phyloP scores from a whole-genome alignment of 2,888 invertebrate species.

The Xestobium rufovillosum region DNA sequence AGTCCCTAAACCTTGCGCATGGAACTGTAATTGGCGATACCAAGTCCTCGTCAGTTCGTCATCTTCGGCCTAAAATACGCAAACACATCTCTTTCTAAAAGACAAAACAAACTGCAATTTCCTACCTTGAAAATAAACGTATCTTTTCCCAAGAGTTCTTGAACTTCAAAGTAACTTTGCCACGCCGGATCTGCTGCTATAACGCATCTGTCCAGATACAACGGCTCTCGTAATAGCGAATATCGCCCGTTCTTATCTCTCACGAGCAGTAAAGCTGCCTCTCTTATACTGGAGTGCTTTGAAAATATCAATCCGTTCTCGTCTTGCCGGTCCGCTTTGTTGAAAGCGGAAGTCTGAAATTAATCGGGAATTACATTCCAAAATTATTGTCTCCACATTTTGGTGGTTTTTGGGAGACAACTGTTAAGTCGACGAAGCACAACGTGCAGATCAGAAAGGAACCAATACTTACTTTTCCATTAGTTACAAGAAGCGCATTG shows the following conservation, averaged over 20 bases:
- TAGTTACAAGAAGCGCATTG: conserved; percentile 83
- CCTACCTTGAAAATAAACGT: conserved; percentile 89
- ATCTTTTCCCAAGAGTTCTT: conserved; percentile 87
- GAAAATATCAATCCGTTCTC: conserved; percentile 50
- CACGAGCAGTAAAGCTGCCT: conserved; percentile 80
- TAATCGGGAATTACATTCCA: too few relatives aligned
- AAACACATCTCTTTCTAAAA: conserved; percentile 8
- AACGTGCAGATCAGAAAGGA: too few relatives aligned
- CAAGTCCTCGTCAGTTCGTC: conserved; percentile 78
- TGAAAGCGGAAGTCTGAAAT: too few relatives aligned
- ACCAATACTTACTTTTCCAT: conserved; percentile 73
- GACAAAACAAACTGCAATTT: conserved; percentile 13
- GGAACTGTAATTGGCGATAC: conserved; percentile 84
- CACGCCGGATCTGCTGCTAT: conserved; percentile 85
- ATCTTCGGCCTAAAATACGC: conserved; percentile 73
- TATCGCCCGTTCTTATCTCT: conserved; percentile 87
- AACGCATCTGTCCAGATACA: conserved; percentile 85
- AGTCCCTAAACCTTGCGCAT: conserved; percentile 84
- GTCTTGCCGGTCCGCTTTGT: too few relatives aligned
- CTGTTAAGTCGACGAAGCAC: too few relatives aligned
- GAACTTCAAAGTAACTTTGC: conserved; percentile 92
- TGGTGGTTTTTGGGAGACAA: too few relatives aligned
- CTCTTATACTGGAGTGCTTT: conserved; percentile 68
- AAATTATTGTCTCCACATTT: too few relatives aligned
- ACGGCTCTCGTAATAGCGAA: conserved; percentile 79